Conservation (phyloP, 2,797 vertebrate species). For the Smutsia gigantea region DNA sequence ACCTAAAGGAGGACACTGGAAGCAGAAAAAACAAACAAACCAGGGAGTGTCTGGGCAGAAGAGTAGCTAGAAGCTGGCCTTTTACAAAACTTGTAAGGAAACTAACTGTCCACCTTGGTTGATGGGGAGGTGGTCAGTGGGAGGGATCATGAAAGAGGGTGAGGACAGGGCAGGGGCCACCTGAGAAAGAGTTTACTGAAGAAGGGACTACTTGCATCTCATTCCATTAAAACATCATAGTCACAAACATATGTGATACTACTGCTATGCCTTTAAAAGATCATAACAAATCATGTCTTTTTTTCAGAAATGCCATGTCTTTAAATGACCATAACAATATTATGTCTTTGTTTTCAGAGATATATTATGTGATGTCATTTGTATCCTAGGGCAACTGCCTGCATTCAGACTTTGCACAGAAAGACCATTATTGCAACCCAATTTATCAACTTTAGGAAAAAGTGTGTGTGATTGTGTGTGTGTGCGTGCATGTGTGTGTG, state of each 20-base stretch:
- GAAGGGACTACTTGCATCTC: background rate
- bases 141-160: background rate
- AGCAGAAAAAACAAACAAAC: background rate
- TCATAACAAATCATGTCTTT: background rate
- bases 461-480: too few relatives aligned
- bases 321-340: background rate
- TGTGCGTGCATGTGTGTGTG: too few relatives aligned
- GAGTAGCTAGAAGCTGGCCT: background rate
- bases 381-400: background rate
- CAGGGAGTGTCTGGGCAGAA: background rate
- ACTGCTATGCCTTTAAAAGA: background rate
- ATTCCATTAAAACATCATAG: background rate
- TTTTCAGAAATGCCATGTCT: background rate
- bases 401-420: background rate
- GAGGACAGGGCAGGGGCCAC: rapidly evolving
- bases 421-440: background rate
- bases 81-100: background rate
- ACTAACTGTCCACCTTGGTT: too few relatives aligned
- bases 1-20: background rate
- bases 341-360: background rate
- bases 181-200: background rate
- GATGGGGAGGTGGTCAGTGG: background rate
- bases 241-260: background rate
- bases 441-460: background rate
- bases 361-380: background rate